Evolutionary conservation across 2,797 vertebrate species (phyloP), one percentile per base, ranked within the genome.

Genomic region (Acomys russatus): DNA sequence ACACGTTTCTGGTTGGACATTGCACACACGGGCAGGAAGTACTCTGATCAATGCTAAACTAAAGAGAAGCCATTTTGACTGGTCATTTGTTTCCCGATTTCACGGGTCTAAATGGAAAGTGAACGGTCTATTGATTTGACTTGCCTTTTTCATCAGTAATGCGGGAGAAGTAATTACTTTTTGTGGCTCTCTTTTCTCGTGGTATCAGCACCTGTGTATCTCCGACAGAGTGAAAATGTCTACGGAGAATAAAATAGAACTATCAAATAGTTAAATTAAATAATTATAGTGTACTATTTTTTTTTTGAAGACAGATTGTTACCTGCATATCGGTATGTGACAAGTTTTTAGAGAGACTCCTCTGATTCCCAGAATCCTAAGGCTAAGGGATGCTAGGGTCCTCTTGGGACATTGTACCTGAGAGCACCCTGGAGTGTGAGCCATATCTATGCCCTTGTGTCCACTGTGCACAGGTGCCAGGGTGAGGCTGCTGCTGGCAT

Each of bases 241-340:
- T n/a, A 74, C 2, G 44, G 79, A 89, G 82, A 87, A 85, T 73
- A 70, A 90, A 84, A 78, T 38, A 54, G 66, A 83, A 44, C 79
- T 8, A 17, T 92, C 71, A 54, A 94, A 88, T 22, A 74, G 88
- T 94, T 68, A 87, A 68, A 88, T 93, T 80, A 92, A 92, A 71
- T 74, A 35, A 90, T 70, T 71, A 28, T 17, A 33, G 12, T 73
- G 10, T 33, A 61, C 35, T 61, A 44, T 1, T 61, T 92, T 25
- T 89, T 54, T 77, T 30, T 63, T 6, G 70, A 92, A 79, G 71
- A 66, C 44, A 35, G 38, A 68, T 10, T 30, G 44, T 71, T 80
- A 70, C 83, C 3, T 2, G 15, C 66, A 25, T 61, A 89, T 70
- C 33, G 80, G 23, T 51, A 73, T 30, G 64, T 54, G 64, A 63